Evolutionary conservation across 2,113 vertebrate species (phyloP).

Genomic region (Acrocephalus arundinaceus): DNA sequence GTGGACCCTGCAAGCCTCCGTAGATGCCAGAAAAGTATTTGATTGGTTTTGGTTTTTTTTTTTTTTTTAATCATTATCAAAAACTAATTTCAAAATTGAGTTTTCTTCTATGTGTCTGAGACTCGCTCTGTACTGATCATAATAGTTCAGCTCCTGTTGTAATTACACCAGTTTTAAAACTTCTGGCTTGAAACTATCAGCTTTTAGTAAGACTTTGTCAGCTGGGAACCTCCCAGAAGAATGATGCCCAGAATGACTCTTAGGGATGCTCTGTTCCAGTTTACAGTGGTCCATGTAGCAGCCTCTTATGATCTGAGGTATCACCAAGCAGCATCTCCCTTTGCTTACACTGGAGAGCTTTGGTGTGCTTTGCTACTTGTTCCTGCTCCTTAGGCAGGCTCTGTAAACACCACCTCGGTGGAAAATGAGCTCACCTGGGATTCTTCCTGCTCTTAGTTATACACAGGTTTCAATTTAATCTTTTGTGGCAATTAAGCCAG

Average conservation of each 20-base stretch:
- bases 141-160: neutral
- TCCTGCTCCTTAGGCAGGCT: neutral
- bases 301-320: neutral
- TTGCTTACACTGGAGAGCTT: neutral
- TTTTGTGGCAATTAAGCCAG: neutral
- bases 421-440: neutral
- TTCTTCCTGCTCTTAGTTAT: neutral
- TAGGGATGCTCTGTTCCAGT: neutral
- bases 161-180: neutral
- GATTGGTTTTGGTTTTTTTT: neutral
- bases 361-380: neutral
- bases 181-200: neutral
- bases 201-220: neutral
- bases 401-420: neutral
- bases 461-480: neutral
- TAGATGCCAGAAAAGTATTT: neutral
- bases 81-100: neutral
- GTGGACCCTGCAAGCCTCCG: neutral
- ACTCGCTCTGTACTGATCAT: neutral
- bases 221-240: neutral
- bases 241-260: neutral
- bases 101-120: neutral
- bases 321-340: neutral
- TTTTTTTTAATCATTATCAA: neutral
- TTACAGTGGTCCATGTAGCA: neutral